Evolutionary conservation across 2,888 invertebrate species (phyloP), one percentile per base, ranked within the genome.

Genomic region (Scrobipalpa atriplicella): DNA sequence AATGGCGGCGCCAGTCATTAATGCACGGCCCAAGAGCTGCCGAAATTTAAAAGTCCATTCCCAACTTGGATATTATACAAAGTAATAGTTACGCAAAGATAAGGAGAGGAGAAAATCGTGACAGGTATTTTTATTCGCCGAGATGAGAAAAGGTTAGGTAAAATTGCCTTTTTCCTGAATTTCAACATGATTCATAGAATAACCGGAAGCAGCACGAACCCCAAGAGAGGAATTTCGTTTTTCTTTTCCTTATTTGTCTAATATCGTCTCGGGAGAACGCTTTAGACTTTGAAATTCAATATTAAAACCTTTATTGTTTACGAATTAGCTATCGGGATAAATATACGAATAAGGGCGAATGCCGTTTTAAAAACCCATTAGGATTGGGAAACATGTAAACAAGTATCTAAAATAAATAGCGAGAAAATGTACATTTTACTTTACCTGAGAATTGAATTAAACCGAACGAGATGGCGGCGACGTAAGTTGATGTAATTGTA

Each of bases 1-100:
- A 89, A 89, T 86, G 88, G 87, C 87, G 85, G 82, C 85, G 73
- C 76, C 78, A 81, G 84, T 85, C 89, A 85, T 90, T 90, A 90
- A 88, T 81, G 87, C 80, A 82, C 77, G 78, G 81, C 83, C 83
- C 81, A 84, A 79, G 79, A 84, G 81, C 70, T 79, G 76, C 78
- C 81, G 78, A 83, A 89, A 87, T 87, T 89, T 86, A 83, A 89
- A 90, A 86, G 81, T 85, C 82, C 79, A 84, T 83, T 87, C 80
- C 74, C 76, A 84, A 86, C 82, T 86, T 84, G 73, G 82, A 84
- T 84, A 83, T 83, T 81, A 76, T 72, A 70, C 72, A 68, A 76
- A 73, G 73, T 77, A 72, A 75, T 75, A 73, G 72, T 73, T 70
- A 70, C 71, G 72, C 71, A 70, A 66, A 69, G 73, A 77, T 77